Base-by-base conservation (phyloP, 1,140 invertebrate genomes). In the Phthorimaea operculella region DNA sequence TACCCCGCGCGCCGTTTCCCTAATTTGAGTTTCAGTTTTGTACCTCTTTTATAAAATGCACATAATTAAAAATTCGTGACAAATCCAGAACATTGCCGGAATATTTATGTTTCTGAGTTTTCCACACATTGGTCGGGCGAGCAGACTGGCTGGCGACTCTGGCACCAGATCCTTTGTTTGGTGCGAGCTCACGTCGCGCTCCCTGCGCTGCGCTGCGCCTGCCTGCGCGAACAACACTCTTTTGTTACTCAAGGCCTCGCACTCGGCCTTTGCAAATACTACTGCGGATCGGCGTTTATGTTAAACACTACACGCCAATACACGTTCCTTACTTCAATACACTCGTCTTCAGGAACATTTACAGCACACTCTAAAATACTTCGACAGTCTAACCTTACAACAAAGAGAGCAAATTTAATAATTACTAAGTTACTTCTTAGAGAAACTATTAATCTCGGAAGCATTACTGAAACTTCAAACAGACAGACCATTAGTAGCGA, bases 191-290 rank as follows among this genome's bases (percentile, higher is more conserved):
- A 50, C 48, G 48, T 50, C 21, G n/a, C 44, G 44, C 8, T 47
- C 44, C 44, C 12, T 9, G 3, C 44, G 9, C 21, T 9, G 3
- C 44, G 9, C 21, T 28, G 21, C 21, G 21, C 21, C 21, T 28
- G 21, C 21, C 21, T 28, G 21, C 21, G 14, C 8, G 44, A 47
- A 47, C 16, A 47, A 47, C 44, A 47, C 44, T 47, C 44, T 47
- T 47, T 47, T 47, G 15, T 47, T 47, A 47, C 44, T 47, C 44
- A 47, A 47, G 44, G 44, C 11, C 44, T 47, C 60, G 60, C 17
- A 54, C 33, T 16, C 59, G 63, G 61, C 67, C 67, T 70, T 72
- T 63, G 62, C 62, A 42, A 58, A 64, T 55, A 60, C 49, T 47
- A 39, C 59, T 59, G 39, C 28, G 16, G 12, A n/a, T 21, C 8